Evolutionary conservation across 2,888 invertebrate species (phyloP), one percentile per base, ranked within the genome.

Genomic region (Prosapia bicincta): DNA sequence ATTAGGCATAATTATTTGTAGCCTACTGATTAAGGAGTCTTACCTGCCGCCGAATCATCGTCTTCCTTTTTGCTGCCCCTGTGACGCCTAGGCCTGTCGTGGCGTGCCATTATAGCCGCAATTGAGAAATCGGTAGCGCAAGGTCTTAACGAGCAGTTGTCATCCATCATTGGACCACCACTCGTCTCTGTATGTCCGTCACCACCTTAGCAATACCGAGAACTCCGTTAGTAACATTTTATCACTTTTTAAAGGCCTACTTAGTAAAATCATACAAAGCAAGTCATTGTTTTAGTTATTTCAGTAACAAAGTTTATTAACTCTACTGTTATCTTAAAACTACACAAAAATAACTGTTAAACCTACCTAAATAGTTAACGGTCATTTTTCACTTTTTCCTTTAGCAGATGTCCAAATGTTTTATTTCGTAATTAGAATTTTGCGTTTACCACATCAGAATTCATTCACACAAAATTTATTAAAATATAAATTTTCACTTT

Each of bases 91-190:
- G 76, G 76, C 20, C 74, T 38, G 65, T 73, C 74, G 67, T 76
- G 74, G 89, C 78, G 88, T 84, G 95, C 94, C 95, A 97, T 97
- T 85, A 97, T 96, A 83, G 96, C 96, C 79, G 96, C 96, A 83
- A 97, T 97, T 86, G 96, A 96, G 89, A 97, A 97, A 88, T 97
- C 97, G 80, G 97, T 97, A 86, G 96, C 95, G 30, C 72, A 72
- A 65, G 65, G 72, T 30, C 72, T 65, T 32, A 72, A 66, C 67
- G 72, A 68, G 66, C 76, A 76, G 54, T 78, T 71, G 32, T 76
- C 74, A 24, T 76, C 69, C 67, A 65, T 73, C 69, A 30, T 66
- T 25, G 54, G 28, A 20, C 69, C 66, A 32, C 28, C 66, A 68
- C 26, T 32, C 20, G 54, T 20, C 20, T 54, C 54, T 20, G 54